A percentile compares a stretch with the other conserved stretches of the same genome.
These are phyloP conservation scores for Erebia epiphron DNA, from an alignment of 2,888 invertebrate genomes.

Conservation along the genomic window DNA sequence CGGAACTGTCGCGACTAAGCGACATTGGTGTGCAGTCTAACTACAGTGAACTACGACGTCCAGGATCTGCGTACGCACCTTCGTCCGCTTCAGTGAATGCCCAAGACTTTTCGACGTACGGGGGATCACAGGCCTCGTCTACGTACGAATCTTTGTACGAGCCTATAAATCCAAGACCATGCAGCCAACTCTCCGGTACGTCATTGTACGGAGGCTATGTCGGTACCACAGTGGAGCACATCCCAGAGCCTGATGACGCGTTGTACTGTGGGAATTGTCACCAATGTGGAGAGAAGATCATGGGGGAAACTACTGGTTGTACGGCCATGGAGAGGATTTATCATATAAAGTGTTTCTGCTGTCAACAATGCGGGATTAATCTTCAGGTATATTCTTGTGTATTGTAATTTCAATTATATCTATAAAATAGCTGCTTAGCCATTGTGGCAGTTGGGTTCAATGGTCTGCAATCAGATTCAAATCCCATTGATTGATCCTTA, in stretches of 20 bases:
- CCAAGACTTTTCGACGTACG: slow-evolving; percentile 82
- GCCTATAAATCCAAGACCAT: slow-evolving; percentile 84
- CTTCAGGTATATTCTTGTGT: slow-evolving; percentile 81
- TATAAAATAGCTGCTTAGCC: too few relatives aligned
- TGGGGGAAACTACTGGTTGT: slow-evolving; percentile 97
- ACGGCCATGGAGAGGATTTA: slow-evolving; percentile 99
- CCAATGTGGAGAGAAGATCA: slow-evolving; percentile 95
- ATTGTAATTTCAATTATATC: not conserved
- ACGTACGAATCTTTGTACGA: slow-evolving; percentile 86
- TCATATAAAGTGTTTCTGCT: slow-evolving; percentile 97
- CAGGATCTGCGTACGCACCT: slow-evolving; percentile 82
- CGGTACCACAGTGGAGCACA: slow-evolving; percentile 91
- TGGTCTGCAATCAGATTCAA: too few relatives aligned
- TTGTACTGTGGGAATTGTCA: slow-evolving; percentile 94
- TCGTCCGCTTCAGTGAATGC: slow-evolving; percentile 77
- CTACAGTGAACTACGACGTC: slow-evolving; percentile 84
- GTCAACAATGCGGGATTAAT: slow-evolving; percentile 94
- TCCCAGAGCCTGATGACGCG: slow-evolving; percentile 87
- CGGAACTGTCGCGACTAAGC: slow-evolving; percentile 76
- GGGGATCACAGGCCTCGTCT: slow-evolving; percentile 84
- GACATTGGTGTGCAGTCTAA: slow-evolving; percentile 83
- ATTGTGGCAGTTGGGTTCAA: too few relatives aligned
- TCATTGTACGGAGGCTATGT: slow-evolving; percentile 84
- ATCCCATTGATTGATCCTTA: too few relatives aligned
- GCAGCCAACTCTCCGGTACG: slow-evolving; percentile 84